Conservation (phyloP, 2,797 vertebrate species). For the Crenichthys baileyi region DNA sequence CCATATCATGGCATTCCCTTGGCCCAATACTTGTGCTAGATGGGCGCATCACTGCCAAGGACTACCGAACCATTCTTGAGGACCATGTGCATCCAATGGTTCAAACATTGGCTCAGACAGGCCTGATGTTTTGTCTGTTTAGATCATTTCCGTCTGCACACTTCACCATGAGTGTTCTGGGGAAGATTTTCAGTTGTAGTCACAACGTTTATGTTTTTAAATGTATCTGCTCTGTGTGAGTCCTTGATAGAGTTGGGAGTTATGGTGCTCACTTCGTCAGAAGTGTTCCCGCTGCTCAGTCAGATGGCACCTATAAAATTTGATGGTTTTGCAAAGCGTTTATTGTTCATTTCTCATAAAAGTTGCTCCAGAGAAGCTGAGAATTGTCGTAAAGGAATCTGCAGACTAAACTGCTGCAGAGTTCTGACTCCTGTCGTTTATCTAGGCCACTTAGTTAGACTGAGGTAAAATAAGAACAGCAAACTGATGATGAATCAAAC, state of each 20-base stretch:
- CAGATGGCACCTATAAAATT: neutral
- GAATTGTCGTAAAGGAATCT: neutral
- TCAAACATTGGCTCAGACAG: conserved; percentile 7
- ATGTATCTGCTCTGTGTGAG: neutral
- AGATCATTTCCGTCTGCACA: neutral
- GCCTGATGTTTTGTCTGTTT: conserved; percentile 21
- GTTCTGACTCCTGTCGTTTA: neutral
- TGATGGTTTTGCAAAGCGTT: neutral
- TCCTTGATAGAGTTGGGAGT: neutral
- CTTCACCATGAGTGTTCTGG: neutral
- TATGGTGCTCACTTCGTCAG: neutral
- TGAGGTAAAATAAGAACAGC: neutral
- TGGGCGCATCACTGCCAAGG: no score
- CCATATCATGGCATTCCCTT: no score
- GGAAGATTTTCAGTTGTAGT: neutral
- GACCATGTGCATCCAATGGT: no score
- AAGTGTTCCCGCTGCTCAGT: neutral
- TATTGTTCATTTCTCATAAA: neutral
- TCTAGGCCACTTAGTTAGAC: neutral
- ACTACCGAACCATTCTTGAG: no score
- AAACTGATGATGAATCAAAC: neutral
- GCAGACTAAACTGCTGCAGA: neutral
- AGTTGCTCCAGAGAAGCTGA: neutral
- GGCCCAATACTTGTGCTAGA: no score
- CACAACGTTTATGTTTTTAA: neutral